Percentiles rank a stretch among this genome's conserved stretches.
phyloP scores from a whole-genome alignment of 2,797 vertebrate genomes.

The Malurus leucopterus region DNA sequence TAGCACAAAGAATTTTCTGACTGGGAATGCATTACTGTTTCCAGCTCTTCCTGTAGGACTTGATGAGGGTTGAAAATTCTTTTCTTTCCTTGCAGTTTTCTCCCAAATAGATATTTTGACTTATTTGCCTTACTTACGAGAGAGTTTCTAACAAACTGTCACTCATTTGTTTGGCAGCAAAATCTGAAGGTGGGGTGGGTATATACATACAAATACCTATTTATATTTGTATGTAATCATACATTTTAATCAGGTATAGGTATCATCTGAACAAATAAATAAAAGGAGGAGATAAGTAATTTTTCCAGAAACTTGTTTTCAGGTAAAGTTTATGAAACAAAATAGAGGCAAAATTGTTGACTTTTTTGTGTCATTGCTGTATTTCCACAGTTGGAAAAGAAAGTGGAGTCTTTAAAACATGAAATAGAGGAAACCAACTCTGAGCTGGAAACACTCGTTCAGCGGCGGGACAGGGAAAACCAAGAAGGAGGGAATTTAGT shows the following conservation, averaged over 20 bases:
- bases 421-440: slow-evolving; percentile 76
- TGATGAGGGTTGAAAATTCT: background rate
- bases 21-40: background rate
- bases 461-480: slow-evolving; percentile 80
- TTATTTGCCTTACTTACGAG: background rate
- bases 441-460: slow-evolving; percentile 82
- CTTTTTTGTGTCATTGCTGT: slow-evolving; percentile 11
- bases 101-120: background rate
- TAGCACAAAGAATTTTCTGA: background rate
- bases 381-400: slow-evolving; percentile 76
- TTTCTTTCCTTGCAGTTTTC: background rate
- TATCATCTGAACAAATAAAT: background rate
- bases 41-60: background rate
- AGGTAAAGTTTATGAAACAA: background rate
- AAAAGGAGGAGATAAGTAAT: background rate
- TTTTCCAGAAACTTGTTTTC: background rate
- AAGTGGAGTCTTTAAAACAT: slow-evolving; percentile 75
- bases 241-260: background rate
- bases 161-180: background rate
- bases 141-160: background rate
- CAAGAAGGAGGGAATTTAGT: slow-evolving; percentile 84
- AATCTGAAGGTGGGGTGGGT: background rate
- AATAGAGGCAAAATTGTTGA: background rate
- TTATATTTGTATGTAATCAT: background rate
- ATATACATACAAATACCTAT: background rate